These are phyloP conservation scores for Bilobella aurantiaca DNA, from an alignment of 1,140 invertebrate species.

Conservation along the genomic window DNA sequence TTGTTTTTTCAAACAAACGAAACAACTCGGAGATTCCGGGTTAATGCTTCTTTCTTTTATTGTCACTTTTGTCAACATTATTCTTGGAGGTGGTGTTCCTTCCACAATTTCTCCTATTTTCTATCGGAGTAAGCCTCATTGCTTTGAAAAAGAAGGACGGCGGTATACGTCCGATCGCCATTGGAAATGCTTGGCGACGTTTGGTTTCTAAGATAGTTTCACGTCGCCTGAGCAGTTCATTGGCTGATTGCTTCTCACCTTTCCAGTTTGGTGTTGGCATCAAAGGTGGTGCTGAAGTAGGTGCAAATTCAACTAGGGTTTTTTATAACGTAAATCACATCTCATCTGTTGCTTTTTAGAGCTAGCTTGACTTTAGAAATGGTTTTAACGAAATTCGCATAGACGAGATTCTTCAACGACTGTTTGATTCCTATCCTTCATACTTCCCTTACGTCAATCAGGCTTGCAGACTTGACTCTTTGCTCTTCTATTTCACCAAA, in stretches of 20 bases:
- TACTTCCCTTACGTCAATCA: conserved; percentile 5
- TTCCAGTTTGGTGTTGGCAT: not conserved
- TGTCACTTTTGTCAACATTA: not conserved
- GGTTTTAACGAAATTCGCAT: conserved; percentile 7
- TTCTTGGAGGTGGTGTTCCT: not conserved
- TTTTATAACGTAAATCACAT: not conserved
- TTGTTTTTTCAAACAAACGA: no score
- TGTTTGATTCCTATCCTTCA: not conserved
- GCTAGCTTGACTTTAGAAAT: conserved; percentile 4
- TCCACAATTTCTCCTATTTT: not conserved
- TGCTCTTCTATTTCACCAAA: not conserved
- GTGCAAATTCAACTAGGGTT: not conserved
- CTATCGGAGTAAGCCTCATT: not conserved
- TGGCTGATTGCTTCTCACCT: not conserved
- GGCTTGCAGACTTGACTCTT: not conserved
- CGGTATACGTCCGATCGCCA: not conserved
- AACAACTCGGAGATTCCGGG: not conserved
- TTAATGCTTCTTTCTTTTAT: not conserved
- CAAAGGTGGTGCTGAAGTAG: not conserved
- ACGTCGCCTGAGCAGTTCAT: not conserved
- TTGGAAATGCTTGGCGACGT: not conserved
- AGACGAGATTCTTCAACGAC: not conserved
- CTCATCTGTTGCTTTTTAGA: not conserved
- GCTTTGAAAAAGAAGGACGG: not conserved
- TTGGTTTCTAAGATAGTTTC: not conserved